Base-by-base conservation (phyloP, 2,888 invertebrate species). In the Plebejus argus region DNA sequence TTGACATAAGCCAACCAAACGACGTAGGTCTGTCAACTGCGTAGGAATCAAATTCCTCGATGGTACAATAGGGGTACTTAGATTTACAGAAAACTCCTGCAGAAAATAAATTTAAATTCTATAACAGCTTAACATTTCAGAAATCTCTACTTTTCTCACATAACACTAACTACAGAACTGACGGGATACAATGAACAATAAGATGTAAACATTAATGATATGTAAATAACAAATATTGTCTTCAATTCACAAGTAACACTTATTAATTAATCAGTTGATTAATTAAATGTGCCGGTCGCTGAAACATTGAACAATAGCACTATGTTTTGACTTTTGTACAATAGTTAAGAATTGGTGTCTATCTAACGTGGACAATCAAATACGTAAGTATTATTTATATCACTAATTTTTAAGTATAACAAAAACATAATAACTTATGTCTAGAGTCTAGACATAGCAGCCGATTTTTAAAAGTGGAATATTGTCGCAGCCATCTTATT, bases 161-260 rank as follows among this genome's bases (percentile, higher is more conserved):
- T 66, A 66, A 61, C 58, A 23, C 3, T 20, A 66, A n/a, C 61
- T 61, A 70, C 71, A 35, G 18, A 70, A 35, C 71, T n/a, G 45
- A 20, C n/a, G 35, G 23, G 71, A 45, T 72, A 20, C 10, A 35
- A 72, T 66, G 28, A 66, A 66, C 66, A 66, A 66, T 66, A 66
- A 33, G 15, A 66, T 66, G 66, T 66, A 66, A 66, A 53, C 15
- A 72, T 39, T 49, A 72, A 72, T 72, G 72, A 72, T 72, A 72
- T 72, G 72, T 72, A 72, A 45, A 10, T 72, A 72, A 72, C 23
- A 45, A 20, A 39, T 72, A 45, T 72, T 72, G 45, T 72, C 72
- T 72, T 72, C 66, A 66, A 28, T 72, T 72, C 20, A 72, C 23
- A 20, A 45, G 45, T 72, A 72, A 72, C 72, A 72, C 45, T 20